Conservation (phyloP, 2,888 invertebrate genomes). For the Mesoligia furuncula region DNA sequence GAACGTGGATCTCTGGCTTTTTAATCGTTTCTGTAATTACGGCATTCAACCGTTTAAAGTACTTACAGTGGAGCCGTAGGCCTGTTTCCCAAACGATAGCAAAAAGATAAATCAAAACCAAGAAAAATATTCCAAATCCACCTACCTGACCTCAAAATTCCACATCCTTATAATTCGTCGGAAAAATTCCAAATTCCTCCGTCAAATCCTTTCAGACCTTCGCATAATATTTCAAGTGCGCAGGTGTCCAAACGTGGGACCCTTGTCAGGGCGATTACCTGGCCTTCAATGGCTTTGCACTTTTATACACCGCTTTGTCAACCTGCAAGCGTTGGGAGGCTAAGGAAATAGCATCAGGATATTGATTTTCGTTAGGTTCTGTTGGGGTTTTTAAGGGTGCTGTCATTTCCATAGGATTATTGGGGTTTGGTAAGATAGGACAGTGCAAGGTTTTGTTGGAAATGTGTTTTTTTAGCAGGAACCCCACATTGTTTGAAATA, state of each 20-base stretch:
- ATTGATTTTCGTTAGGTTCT: conserved; percentile 43
- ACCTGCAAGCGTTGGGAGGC: conserved; percentile 30
- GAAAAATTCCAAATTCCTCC: conserved; percentile 45
- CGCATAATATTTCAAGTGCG: conserved; percentile 75
- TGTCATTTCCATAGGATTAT: conserved; percentile 30
- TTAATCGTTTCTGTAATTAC: too few relatives aligned
- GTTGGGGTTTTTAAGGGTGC: conserved; percentile 11
- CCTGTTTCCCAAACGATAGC: neutral
- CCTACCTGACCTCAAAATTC: conserved; percentile 6
- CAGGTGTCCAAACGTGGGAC: conserved; percentile 75
- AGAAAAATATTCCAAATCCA: neutral
- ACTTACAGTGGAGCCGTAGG: neutral
- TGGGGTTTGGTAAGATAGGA: neutral
- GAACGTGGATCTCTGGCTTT: too few relatives aligned
- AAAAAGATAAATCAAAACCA: neutral
- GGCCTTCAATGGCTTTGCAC: conserved; percentile 68
- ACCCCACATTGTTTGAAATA: neutral
- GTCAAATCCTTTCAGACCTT: conserved; percentile 55
- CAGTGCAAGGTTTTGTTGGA: neutral
- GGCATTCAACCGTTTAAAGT: neutral
- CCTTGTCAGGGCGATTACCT: conserved; percentile 81
- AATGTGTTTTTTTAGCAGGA: too few relatives aligned
- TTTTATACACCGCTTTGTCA: conserved; percentile 67
- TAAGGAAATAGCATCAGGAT: conserved; percentile 32
- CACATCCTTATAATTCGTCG: conserved; percentile 14